Evolutionary conservation across 2,888 invertebrate species (phyloP), one percentile per base, ranked within the genome.

Genomic region (Emmelina monodactyla): DNA sequence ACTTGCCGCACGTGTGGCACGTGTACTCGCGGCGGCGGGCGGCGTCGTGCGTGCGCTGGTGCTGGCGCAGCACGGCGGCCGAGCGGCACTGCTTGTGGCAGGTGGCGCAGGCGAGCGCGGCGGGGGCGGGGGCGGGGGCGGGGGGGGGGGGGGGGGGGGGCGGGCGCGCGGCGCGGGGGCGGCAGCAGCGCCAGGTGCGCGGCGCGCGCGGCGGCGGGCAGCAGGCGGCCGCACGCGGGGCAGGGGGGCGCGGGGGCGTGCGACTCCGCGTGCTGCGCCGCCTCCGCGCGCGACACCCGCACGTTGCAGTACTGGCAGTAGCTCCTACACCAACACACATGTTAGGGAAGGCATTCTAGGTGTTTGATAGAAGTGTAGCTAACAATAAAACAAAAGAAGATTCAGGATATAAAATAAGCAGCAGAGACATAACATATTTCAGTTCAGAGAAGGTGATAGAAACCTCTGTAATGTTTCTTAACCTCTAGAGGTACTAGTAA

Each of bases 81-180:
- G 37, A 9, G 1, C 16, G n/a, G 16, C 29, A 34, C n/a, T 31
- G 9, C 19, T 64, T 64, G 0, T 51, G 51, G 11, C 78, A 79
- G 2, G 69, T 38, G 1, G 52, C 51, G 37, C 76, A 78, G 0
- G 76, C 78, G 10, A 79, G 38, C 10, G 78, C 78, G 12, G 67
- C 71, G 16, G 66, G 40, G 0, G 73, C 75, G 10, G 30, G 13
- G 42, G 2, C 38, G 16, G 11, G 43, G 37, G 1, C 46, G 43
- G 34, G 43, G 44, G 14, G 35, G 38, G 4, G 35, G 31, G 35
- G 43, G 44, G 1, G 41, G 43, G 1, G 32, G 28, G 12, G n/a
- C 22, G 28, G 1, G 32, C 3, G 30, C 34, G 28, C 44, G 43
- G 0, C 22, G 7, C n/a, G 34, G 29, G 14, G 46, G 32, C 28